Base-by-base conservation (phyloP, 2,888 invertebrate genomes). In the Thysanoteuthis rhombus region DNA sequence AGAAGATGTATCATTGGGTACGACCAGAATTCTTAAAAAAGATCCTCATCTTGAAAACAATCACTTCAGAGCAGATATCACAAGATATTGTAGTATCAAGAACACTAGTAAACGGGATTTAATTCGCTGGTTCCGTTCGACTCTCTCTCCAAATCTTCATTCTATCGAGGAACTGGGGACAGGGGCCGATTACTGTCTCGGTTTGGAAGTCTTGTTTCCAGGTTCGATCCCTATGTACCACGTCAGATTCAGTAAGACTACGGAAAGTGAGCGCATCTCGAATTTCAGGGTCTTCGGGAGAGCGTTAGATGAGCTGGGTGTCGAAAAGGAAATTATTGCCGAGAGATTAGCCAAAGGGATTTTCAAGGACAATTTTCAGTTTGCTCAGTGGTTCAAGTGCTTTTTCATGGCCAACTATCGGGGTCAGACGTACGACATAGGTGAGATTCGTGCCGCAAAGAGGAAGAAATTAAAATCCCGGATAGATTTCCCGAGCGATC, bases 281-380 rank as follows among this genome's bases (percentile, higher is more conserved):
- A 92, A 92, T 42, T 92, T 92, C 42, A 92, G n/a, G 45, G 40
- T 40, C 0, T 32, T 92, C 12, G 42, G 45, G n/a, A 45, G 42
- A n/a, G 92, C 42, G 12, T 92, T 92, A 45, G 45, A 92, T 16
- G 45, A 92, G 32, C 39, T 92, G 5, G 92, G 42, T 25, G 42
- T 92, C 92, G 45, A 92, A n/a, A 92, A 32, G 32, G 40, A 40
- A 38, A 92, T 92, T 42, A 36, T 16, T n/a, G 32, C 25, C 1
- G 92, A 92, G 32, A 92, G 45, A 19, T 92, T 92, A 32, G 45
- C 45, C 1, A 92, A 92, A 42, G 92, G 92, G 45, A 92, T 45
- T 3, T 92, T 92, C n/a, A 92, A 92, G n/a, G 92, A 45, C 42
- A 92, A 92, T 92, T 42, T 92, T n/a, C 45, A 45, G 4, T 92